Percentiles rank a stretch among this genome's conserved stretches.
phyloP scores from a whole-genome alignment of 2,888 invertebrate genomes.

The Acronicta aceris region DNA sequence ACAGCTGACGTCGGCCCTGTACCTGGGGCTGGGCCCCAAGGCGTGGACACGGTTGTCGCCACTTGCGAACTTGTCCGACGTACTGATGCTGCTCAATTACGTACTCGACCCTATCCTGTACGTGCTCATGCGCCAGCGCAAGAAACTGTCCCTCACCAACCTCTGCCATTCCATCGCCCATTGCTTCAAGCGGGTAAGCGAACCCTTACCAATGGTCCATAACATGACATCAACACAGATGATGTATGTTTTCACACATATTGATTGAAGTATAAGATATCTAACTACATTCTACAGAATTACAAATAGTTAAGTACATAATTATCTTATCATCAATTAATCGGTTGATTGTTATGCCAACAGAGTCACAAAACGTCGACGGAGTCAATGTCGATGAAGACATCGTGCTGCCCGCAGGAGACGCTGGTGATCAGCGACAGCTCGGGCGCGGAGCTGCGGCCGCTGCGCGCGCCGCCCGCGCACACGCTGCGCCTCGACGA shows the following conservation, averaged over 20 bases:
- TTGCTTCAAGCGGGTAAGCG: constrained; percentile 79
- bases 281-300: background rate
- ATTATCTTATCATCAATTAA: background rate
- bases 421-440: constrained; percentile 79
- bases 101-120: constrained; percentile 95
- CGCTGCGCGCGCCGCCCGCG: constrained; percentile 63
- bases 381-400: constrained; percentile 83
- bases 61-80: constrained; percentile 90
- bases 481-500: constrained; percentile 55
- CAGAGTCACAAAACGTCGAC: constrained; percentile 83
- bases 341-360: constrained; percentile 5
- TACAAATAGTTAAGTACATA: too few relatives aligned
- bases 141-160: constrained; percentile 62
- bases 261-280: too few relatives aligned
- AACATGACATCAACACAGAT: too few relatives aligned
- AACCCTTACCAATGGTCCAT: background rate
- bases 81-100: constrained; percentile 94
- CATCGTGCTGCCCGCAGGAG: constrained; percentile 83
- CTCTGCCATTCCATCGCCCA: constrained; percentile 74
- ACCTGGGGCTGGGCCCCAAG: constrained; percentile 79
- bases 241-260: too few relatives aligned
- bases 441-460: constrained; percentile 77
- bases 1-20: constrained; percentile 87
- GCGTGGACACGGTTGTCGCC: constrained; percentile 70
- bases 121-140: constrained; percentile 91